Evolutionary conservation across 2,888 invertebrate species (phyloP).

Genomic region (Protophormia terraenovae): DNA sequence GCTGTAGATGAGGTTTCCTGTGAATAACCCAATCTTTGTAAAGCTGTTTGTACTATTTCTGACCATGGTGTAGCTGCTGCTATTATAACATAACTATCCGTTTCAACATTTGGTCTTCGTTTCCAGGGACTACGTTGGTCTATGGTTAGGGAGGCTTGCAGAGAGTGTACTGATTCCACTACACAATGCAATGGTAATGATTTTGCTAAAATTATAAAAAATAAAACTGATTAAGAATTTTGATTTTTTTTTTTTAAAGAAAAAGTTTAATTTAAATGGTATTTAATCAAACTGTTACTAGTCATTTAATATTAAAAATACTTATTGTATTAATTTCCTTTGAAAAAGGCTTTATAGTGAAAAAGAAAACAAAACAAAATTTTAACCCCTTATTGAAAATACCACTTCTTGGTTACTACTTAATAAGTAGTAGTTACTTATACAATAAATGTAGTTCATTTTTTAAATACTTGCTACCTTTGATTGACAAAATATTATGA

Average conservation of each 20-base stretch:
- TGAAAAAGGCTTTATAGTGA: too few species aligned
- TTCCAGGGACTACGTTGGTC: conserved; percentile 85
- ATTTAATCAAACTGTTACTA: too few species aligned
- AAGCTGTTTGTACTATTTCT: conserved; percentile 94
- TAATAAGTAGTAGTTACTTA: too few species aligned
- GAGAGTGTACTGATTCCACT: conserved; percentile 91
- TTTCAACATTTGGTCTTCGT: conserved; percentile 89
- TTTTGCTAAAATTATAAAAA: conserved; percentile 82
- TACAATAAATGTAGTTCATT: not conserved
- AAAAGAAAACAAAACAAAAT: too few species aligned
- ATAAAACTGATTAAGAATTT: not conserved
- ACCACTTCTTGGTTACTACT: too few species aligned
- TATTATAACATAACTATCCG: conserved; percentile 98
- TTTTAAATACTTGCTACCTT: not conserved
- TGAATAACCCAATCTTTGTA: conserved; percentile 94
- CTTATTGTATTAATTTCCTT: too few species aligned
- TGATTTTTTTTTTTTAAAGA: too few species aligned
- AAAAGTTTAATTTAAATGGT: too few species aligned
- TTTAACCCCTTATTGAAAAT: too few species aligned
- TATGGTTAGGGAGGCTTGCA: conserved; percentile 83
- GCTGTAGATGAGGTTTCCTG: conserved; percentile 92
- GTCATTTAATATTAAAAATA: too few species aligned
- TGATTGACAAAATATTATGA: not conserved
- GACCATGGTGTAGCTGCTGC: conserved; percentile 94
- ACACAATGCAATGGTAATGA: conserved; percentile 97